These are phyloP conservation scores for Drosophila melanosoma DNA, from an alignment of 2,888 invertebrate species.

Conservation along the genomic window DNA sequence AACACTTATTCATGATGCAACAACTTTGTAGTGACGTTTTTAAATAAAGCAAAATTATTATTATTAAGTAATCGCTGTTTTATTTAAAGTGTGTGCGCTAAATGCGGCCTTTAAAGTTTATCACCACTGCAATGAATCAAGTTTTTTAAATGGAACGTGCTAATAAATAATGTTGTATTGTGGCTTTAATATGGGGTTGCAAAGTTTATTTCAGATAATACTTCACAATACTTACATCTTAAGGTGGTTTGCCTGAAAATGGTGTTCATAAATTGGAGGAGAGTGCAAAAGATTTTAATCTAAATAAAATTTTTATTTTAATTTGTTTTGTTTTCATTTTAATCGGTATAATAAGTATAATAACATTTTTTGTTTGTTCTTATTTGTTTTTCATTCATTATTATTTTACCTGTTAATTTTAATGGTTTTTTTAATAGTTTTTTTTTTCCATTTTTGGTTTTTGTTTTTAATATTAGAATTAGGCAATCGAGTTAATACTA, in stretches of 20 bases:
- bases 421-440: slow-evolving; percentile 67
- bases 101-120: not conserved
- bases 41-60: slow-evolving; percentile 77
- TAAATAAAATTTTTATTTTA: slow-evolving; percentile 84
- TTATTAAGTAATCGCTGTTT: slow-evolving; percentile 50
- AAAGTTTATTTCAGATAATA: not conserved
- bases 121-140: slow-evolving; percentile 11
- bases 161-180: not conserved
- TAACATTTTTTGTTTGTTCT: slow-evolving; percentile 82
- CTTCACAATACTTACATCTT: not conserved
- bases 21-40: slow-evolving; percentile 83
- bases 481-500: slow-evolving; percentile 83
- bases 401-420: slow-evolving; percentile 78
- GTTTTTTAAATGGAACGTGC: not conserved
- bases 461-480: slow-evolving; percentile 82
- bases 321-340: slow-evolving; percentile 83
- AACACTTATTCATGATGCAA: slow-evolving; percentile 70
- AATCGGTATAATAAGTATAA: slow-evolving; percentile 84
- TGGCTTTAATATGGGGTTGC: not conserved
- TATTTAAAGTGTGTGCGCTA: slow-evolving; percentile 10
- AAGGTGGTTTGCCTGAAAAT: not conserved
- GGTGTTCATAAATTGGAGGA: slow-evolving; percentile 20
- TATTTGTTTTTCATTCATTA: slow-evolving; percentile 73
- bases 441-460: slow-evolving; percentile 64
- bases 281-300: slow-evolving; percentile 76